Conservation (phyloP, 2,113 vertebrate genomes). For the Physeter macrocephalus region DNA sequence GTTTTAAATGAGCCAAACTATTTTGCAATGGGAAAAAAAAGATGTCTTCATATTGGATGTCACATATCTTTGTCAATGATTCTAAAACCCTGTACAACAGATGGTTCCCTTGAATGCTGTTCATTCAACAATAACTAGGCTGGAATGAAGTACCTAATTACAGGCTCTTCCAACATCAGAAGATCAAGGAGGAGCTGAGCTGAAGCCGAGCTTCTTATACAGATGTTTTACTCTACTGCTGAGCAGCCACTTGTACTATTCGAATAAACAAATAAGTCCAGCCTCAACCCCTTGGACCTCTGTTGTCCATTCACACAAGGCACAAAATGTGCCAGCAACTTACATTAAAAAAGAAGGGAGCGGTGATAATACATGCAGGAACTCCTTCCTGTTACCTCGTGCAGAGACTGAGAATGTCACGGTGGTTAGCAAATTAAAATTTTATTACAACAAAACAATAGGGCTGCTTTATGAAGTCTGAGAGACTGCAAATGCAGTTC, state of each 20-base stretch:
- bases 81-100: background rate
- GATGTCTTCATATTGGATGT: background rate
- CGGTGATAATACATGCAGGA: background rate
- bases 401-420: background rate
- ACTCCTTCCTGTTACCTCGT: background rate
- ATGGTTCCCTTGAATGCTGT: background rate
- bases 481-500: background rate
- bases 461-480: background rate
- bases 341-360: slow-evolving; percentile 4
- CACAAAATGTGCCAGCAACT: background rate
- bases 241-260: background rate
- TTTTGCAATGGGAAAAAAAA: slow-evolving; percentile 24
- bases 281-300: background rate
- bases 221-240: background rate
- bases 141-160: background rate
- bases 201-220: background rate
- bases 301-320: background rate
- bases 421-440: background rate
- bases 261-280: background rate
- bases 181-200: background rate
- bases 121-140: background rate
- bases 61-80: background rate
- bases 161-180: background rate
- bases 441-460: background rate
- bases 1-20: background rate